Evolutionary conservation across 1,140 invertebrate genomes (phyloP), one percentile per base, ranked within the genome.

Genomic region (Macrostomum lignano): DNA sequence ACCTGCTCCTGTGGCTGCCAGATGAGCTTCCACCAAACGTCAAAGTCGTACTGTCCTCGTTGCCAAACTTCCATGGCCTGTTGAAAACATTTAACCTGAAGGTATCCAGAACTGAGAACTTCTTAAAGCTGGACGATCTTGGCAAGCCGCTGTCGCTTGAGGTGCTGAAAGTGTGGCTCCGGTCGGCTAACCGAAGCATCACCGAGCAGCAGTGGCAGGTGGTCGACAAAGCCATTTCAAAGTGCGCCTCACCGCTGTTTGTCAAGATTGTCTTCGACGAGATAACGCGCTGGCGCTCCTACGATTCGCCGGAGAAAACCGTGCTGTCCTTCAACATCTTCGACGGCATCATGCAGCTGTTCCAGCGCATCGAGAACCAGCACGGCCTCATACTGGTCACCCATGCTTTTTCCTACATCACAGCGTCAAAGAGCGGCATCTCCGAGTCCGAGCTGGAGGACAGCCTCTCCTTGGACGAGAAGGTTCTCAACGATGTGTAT

Each of bases 321-420:
- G 70, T 75, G 44, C 58, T 93, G 22, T 78, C 81, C 0, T 75
- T 73, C 17, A 86, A 76, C 4, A 82, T 94, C 0, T 88, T 86
- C 72, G 82, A 93, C 48, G 81, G 74, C 10, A 94, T 94, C 43
- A 86, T 86, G 70, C 76, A 88, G 68, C 60, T 91, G 1, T 86
- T 86, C 49, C 78, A 86, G 44, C 64, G 78, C 40, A 81, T 86
- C 37, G 81, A 88, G 56, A 78, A 57, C 11, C 49, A 73, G 64
- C 81, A 91, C 46, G 81, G 81, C 1, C 68, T 76, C 36, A 69
- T 82, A 2, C 55, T 91, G 17, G 81, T 88, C 1, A 82, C 79
- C 43, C 79, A 88, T 46, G 79, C 77, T 0, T 47, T 91, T 22
- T 78, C 79, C 0, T 88, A 88, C 49, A 84, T 88, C 44, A 88